Conservation (phyloP, 2,113 vertebrate species). For the Elgaria multicarinata region DNA sequence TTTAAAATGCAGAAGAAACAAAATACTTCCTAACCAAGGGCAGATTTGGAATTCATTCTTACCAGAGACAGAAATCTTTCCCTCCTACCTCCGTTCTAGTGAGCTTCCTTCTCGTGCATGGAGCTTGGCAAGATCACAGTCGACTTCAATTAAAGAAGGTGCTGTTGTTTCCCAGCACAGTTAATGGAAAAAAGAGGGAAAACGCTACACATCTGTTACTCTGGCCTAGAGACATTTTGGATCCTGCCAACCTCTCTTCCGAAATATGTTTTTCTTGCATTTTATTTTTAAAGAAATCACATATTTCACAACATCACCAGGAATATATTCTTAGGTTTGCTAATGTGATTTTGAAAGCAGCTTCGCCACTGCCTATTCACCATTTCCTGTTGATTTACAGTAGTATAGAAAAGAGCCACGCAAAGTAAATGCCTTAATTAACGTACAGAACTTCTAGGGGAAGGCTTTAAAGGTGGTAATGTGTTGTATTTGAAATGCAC, state of each 20-base stretch:
- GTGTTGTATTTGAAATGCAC: background rate
- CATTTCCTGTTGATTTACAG: background rate
- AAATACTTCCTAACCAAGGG: constrained; percentile 13
- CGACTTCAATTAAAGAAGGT: constrained; percentile 44
- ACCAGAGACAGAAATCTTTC: background rate
- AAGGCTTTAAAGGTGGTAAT: background rate
- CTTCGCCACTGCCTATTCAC: background rate
- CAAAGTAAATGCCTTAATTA: background rate
- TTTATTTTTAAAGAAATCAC: constrained; percentile 35
- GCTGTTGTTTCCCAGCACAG: constrained; percentile 42
- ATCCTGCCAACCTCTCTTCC: constrained; percentile 17
- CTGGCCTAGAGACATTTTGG: constrained; percentile 36
- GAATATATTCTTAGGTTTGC: background rate
- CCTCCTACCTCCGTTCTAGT: background rate
- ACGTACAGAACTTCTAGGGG: background rate
- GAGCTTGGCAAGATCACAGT: background rate
- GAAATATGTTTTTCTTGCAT: constrained; percentile 29
- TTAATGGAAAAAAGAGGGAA: constrained; percentile 25
- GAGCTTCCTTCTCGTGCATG: background rate
- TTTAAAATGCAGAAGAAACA: background rate
- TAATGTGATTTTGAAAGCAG: constrained; percentile 3
- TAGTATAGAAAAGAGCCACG: background rate
- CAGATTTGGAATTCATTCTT: background rate
- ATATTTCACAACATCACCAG: background rate
- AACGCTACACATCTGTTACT: constrained; percentile 18